Evolutionary conservation across 2,797 vertebrate genomes (phyloP).

Genomic region (Podargus strigoides): DNA sequence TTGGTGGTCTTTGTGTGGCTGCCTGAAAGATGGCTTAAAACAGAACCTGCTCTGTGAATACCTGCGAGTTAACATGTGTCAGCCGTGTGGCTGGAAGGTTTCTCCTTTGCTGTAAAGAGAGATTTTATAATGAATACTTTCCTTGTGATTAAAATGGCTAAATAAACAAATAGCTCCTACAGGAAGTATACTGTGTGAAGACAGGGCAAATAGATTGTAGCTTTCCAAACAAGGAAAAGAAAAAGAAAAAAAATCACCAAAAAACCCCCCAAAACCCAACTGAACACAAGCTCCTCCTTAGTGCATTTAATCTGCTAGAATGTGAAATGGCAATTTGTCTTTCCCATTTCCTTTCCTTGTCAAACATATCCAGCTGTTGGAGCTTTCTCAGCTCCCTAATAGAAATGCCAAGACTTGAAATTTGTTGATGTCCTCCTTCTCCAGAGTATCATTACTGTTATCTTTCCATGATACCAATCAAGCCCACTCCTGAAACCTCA

Average conservation of each 20-base stretch:
- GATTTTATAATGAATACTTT: conserved; percentile 68
- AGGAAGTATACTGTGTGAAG: conserved; percentile 49
- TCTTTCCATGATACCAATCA: not conserved
- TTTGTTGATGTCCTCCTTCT: not conserved
- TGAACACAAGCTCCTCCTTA: not conserved
- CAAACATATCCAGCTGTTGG: conserved; percentile 43
- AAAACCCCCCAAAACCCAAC: not conserved
- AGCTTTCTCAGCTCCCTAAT: not conserved
- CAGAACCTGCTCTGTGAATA: conserved; percentile 69
- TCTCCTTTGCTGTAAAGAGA: conserved; percentile 50
- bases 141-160: conserved; percentile 64
- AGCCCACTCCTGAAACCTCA: not conserved
- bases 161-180: conserved; percentile 58
- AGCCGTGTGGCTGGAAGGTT: conserved; percentile 61
- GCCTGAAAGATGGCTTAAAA: conserved; percentile 66
- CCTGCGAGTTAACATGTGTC: conserved; percentile 62
- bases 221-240: conserved; percentile 29
- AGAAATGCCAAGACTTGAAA: conserved; percentile 11
- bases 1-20: conserved; percentile 67
- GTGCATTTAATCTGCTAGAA: conserved; percentile 38
- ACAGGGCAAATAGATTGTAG: conserved; percentile 36
- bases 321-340: conserved; percentile 52
- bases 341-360: conserved; percentile 41
- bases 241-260: not conserved
- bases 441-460: not conserved